A percentile compares a stretch with the other conserved stretches of the same genome.
These are phyloP conservation scores for Melinaea menophilus DNA, from an alignment of 2,888 invertebrate species.

Conservation along the genomic window DNA sequence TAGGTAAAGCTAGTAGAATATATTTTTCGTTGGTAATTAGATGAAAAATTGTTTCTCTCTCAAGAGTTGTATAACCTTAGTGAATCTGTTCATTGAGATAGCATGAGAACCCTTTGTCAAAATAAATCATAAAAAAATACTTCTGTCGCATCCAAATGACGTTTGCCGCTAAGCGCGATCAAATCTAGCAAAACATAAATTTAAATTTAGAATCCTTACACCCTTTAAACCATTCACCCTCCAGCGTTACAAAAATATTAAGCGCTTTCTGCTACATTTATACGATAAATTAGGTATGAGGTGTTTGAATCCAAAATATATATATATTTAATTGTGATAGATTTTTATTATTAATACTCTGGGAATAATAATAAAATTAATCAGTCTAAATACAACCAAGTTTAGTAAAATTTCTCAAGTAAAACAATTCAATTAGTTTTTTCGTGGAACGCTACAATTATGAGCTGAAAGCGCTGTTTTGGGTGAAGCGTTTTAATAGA, in stretches of 20 bases:
- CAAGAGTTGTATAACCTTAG: too few relatives aligned
- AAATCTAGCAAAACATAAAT: constrained; percentile 77
- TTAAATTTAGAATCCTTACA: constrained; percentile 72
- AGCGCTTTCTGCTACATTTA: constrained; percentile 36
- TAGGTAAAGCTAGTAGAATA: too few relatives aligned
- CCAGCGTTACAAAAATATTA: constrained; percentile 51
- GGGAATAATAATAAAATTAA: background rate
- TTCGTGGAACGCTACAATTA: constrained; percentile 1
- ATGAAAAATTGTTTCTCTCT: too few relatives aligned
- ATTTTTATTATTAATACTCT: too few relatives aligned
- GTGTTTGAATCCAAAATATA: too few relatives aligned
- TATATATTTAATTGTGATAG: too few relatives aligned
- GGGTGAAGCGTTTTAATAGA: constrained; percentile 62
- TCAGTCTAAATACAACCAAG: background rate
- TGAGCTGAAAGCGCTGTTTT: constrained; percentile 49
- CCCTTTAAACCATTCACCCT: constrained; percentile 53
- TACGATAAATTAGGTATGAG: background rate
- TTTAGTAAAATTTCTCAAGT: background rate
- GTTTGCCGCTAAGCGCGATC: constrained; percentile 71
- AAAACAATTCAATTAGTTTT: too few relatives aligned
- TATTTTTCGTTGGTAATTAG: too few relatives aligned
- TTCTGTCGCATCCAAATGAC: constrained; percentile 60
- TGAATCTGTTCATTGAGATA: too few relatives aligned
- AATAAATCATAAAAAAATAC: constrained; percentile 68
- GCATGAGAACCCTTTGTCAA: constrained; percentile 49